Percentiles rank a stretch among this genome's conserved stretches.
These are phyloP conservation scores for Xylota sylvarum DNA, from an alignment of 2,888 invertebrate species.

Conservation along the genomic window DNA sequence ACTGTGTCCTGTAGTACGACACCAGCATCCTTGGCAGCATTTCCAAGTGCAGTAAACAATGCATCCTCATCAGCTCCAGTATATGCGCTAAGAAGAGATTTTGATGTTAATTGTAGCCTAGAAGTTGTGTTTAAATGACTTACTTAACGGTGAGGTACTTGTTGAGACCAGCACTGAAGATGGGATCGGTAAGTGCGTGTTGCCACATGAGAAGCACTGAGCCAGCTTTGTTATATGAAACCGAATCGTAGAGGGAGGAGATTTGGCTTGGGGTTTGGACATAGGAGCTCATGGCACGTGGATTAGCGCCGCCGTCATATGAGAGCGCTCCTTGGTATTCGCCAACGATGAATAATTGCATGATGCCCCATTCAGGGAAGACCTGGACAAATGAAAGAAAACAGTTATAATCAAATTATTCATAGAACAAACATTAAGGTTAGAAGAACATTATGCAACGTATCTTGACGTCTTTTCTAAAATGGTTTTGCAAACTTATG, in stretches of 20 bases:
- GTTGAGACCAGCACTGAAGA: constrained; percentile 82
- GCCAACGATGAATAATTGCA: constrained; percentile 91
- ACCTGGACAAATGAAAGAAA: constrained; percentile 83
- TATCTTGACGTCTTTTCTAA: too few species aligned
- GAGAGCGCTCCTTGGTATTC: constrained; percentile 90
- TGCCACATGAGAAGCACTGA: constrained; percentile 85
- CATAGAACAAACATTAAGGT: too few species aligned
- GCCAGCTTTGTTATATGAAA: constrained; percentile 96
- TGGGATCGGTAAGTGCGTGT: constrained; percentile 80
- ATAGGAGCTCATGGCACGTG: constrained; percentile 92
- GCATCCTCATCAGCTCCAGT: constrained; percentile 80
- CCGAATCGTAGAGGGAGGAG: constrained; percentile 92
- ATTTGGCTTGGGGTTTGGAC: constrained; percentile 94
- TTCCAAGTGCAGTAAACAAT: constrained; percentile 80
- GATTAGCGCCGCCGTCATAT: constrained; percentile 90
- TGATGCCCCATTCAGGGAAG: constrained; percentile 88
- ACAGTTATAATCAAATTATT: too few species aligned
- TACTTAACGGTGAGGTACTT: constrained; percentile 82
- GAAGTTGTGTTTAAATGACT: constrained; percentile 46
- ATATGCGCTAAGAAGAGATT: constrained; percentile 78
- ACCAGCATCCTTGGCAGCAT: constrained; percentile 80
- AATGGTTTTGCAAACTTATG: too few species aligned
- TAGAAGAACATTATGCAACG: too few species aligned
- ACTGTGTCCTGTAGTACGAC: constrained; percentile 84
- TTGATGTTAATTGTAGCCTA: background rate